A percentile compares a stretch with the other conserved stretches of the same genome.
Conservation (phyloP, 2,888 invertebrate species). For the Gandaritis pyraliata region DNA sequence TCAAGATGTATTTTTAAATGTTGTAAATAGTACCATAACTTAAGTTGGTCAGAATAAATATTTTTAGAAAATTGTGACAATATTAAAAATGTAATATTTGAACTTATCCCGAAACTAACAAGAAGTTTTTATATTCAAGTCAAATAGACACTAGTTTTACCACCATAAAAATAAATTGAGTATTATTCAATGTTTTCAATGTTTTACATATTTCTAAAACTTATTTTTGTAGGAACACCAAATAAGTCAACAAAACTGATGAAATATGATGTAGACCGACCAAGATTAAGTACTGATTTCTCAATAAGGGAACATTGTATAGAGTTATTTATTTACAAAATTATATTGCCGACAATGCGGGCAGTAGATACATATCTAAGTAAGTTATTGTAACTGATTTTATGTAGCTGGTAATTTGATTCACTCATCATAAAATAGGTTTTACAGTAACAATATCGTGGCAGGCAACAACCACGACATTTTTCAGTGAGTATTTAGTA, state of each 20-base stretch:
- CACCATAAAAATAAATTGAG: too few species aligned
- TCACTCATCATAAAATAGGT: background rate
- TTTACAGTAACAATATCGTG: background rate
- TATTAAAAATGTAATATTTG: too few species aligned
- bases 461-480: too few species aligned
- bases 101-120: background rate
- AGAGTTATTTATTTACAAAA: conserved; percentile 34
- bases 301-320: conserved; percentile 26
- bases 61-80: conserved; percentile 14
- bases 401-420: conserved; percentile 21
- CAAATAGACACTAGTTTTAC: background rate
- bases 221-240: background rate
- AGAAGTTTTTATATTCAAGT: background rate
- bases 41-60: conserved; percentile 44
- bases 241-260: background rate
- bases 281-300: conserved; percentile 21
- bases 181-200: too few species aligned
- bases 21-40: conserved; percentile 51
- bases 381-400: conserved; percentile 28
- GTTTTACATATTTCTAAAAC: too few species aligned
- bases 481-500: too few species aligned
- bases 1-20: background rate
- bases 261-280: conserved; percentile 8
- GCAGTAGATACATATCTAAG: conserved; percentile 38
- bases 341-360: conserved; percentile 45